Evolutionary conservation across 2,797 vertebrate genomes (phyloP), one percentile per base, ranked within the genome.

Genomic region (Leuciscus waleckii): DNA sequence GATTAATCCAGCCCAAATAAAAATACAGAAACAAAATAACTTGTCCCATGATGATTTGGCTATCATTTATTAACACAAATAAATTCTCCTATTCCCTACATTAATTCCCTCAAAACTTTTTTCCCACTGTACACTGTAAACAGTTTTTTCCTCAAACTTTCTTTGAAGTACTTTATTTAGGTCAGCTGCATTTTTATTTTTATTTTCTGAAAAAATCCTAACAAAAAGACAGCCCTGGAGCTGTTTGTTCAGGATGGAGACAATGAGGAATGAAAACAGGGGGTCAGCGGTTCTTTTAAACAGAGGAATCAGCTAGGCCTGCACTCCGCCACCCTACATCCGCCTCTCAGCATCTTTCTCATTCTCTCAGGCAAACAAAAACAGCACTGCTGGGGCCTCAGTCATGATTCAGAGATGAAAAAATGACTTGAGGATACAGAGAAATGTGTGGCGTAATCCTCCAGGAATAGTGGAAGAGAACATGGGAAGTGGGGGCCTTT

Each of bases 161-260:
- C 90, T 95, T 94, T 94, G 91, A 95, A 92, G 92, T 91, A 89
- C 90, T 79, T 91, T 92, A 93, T 93, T 94, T 94, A 93, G 92
- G 90, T 92, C 85, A 76, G 83, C 85, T 89, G 83, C 23, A 79
- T 87, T 91, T 91, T 87, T 75, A 19, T 43, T 17, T 81, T 49
- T 49, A 19, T 89, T 19, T 71, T 79, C 23, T 79, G 91, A 90
- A 93, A 16, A 92, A 93, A 92, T 93, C 90, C 89, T 90, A 91
- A 89, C 90, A 89, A 93, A 90, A 91, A 89, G 90, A 90, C 92
- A 92, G 93, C 90, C 93, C 93, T 90, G 84, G 80, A 2, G 61
- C 83, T 94, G 92, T 95, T 96, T 95, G 92, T 95, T 93, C 89
- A 92, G 92, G 91, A 93, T 90, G 91, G 91, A 92, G 95, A 95